Evolutionary conservation across 2,113 vertebrate species (phyloP).

Genomic region (Cygnus buccinator): DNA sequence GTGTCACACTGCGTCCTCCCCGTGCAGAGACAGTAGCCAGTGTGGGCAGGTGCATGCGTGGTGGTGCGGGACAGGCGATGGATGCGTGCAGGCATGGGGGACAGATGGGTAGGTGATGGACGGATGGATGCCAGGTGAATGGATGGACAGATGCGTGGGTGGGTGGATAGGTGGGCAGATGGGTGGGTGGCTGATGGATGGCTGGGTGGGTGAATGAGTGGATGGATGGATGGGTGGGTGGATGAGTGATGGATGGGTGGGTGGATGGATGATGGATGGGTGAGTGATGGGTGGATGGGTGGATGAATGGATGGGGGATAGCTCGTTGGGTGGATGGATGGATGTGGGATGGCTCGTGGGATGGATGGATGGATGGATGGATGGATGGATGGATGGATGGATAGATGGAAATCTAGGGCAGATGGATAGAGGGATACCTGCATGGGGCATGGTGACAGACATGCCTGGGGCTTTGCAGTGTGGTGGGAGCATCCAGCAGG

Average conservation of each 20-base stretch:
- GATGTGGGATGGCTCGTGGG: neutral
- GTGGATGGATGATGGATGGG: neutral
- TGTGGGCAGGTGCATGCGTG: neutral
- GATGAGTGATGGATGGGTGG: no score
- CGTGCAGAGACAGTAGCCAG: neutral
- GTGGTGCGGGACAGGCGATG: no score
- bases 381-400: neutral
- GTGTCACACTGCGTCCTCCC: accelerated
- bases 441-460: neutral
- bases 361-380: neutral
- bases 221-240: neutral
- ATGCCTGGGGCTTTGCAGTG: neutral
- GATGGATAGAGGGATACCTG: neutral
- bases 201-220: neutral
- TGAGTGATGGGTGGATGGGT: neutral
- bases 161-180: no score
- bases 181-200: no score
- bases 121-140: no score
- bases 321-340: neutral
- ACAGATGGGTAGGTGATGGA: neutral
- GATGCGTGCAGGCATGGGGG: neutral
- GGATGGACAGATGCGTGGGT: neutral
- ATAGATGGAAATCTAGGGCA: neutral
- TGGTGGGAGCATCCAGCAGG: accelerated
- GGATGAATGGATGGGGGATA: no score